These are phyloP conservation scores for Cossypha polioptera DNA, from an alignment of 2,797 vertebrate species.

Conservation along the genomic window DNA sequence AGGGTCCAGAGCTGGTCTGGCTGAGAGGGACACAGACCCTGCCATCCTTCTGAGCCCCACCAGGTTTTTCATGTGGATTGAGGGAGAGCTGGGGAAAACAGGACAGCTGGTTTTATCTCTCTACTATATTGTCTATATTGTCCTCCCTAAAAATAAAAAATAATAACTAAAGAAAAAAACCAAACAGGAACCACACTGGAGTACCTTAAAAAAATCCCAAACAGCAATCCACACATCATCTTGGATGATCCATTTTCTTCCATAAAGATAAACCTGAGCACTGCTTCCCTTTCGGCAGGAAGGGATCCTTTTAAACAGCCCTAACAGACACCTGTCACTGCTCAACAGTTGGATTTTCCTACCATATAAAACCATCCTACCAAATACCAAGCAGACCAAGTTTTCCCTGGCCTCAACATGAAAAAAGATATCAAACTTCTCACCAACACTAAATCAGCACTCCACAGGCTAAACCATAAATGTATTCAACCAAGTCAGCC, in stretches of 20 bases:
- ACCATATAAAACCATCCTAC: background rate
- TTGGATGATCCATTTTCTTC: background rate
- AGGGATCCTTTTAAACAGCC: background rate
- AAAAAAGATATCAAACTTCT: background rate
- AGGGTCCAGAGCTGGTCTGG: background rate
- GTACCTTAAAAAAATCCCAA: background rate
- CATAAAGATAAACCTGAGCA: background rate
- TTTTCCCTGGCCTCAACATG: background rate
- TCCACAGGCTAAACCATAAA: background rate
- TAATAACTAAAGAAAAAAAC: background rate
- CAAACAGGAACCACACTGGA: background rate
- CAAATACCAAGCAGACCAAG: background rate
- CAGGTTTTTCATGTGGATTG: background rate
- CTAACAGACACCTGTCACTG: accelerated
- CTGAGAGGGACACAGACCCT: no score
- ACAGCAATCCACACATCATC: background rate
- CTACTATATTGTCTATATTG: background rate
- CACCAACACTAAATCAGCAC: background rate
- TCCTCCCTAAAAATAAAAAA: background rate
- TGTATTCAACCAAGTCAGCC: background rate
- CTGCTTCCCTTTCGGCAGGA: background rate
- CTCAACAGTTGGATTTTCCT: background rate
- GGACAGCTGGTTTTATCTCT: background rate
- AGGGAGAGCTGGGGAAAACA: background rate
- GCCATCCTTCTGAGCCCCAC: background rate